phyloP scores from a whole-genome alignment of 2,113 vertebrate species.

The Heptranchias perlo region DNA sequence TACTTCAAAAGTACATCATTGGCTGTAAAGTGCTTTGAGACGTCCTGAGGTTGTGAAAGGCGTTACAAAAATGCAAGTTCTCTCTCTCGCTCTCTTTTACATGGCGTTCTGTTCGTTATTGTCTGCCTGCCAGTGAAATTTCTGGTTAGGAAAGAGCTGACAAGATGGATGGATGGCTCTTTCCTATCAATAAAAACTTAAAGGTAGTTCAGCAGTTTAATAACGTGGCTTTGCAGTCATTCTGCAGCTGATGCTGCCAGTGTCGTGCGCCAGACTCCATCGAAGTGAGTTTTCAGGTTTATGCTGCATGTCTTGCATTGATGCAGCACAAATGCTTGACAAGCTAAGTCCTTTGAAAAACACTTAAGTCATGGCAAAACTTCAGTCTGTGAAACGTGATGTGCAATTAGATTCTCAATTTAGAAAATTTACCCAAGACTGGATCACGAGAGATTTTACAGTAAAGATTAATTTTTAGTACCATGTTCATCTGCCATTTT shows the following conservation, averaged over 20 bases:
- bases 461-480: background rate
- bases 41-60: background rate
- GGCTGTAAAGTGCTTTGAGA: background rate
- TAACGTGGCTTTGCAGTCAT: background rate
- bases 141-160: background rate
- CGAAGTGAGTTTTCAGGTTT: background rate
- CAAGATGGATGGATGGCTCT: background rate
- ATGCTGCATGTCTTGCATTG: background rate
- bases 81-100: background rate
- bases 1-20: background rate
- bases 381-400: background rate
- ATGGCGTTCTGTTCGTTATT: background rate
- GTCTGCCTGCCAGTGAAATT: background rate
- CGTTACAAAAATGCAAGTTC: background rate
- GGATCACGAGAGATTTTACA: background rate
- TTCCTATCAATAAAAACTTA: background rate
- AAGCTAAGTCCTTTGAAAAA: background rate
- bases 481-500: background rate
- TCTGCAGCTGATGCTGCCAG: background rate
- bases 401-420: background rate
- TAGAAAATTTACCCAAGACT: background rate
- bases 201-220: background rate
- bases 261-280: background rate
- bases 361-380: background rate
- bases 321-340: background rate